A percentile compares a stretch with the other conserved stretches of the same genome.
phyloP scores from a whole-genome alignment of 2,888 invertebrate species.

The Neocrepidodera transversa region DNA sequence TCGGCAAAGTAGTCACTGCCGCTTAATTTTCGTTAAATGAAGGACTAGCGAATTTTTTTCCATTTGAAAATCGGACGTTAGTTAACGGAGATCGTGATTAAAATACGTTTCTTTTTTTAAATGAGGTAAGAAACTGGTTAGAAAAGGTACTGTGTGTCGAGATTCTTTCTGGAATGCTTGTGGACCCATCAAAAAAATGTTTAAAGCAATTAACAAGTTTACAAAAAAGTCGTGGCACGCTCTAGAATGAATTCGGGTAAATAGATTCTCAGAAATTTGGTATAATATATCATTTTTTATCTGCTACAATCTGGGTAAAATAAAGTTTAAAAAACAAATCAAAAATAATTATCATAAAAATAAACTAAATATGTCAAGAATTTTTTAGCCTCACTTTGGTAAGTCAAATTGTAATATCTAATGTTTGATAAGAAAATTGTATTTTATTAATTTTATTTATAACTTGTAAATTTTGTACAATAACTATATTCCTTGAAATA shows the following conservation, averaged over 20 bases:
- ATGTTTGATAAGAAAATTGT: too few species aligned
- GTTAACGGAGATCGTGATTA: constrained; percentile 26
- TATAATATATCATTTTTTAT: too few species aligned
- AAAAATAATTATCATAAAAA: too few species aligned
- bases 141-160: constrained; percentile 12
- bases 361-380: too few species aligned
- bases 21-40: neutral
- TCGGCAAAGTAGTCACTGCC: neutral
- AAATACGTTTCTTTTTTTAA: constrained; percentile 23
- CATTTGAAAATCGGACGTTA: constrained; percentile 23
- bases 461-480: too few species aligned
- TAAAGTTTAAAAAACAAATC: too few species aligned
- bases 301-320: too few species aligned
- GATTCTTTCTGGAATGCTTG: constrained; percentile 18
- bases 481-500: too few species aligned
- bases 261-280: neutral
- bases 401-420: too few species aligned
- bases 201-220: constrained; percentile 8
- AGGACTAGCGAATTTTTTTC: constrained; percentile 7
- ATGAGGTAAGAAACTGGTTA: constrained; percentile 13
- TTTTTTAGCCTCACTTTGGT: too few species aligned
- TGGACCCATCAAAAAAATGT: constrained; percentile 3
- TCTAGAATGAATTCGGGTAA: neutral
- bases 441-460: too few species aligned
- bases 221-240: constrained; percentile 19